Base-by-base conservation (phyloP, 2,888 invertebrate genomes). In the Habroteleia sp. region DNA sequence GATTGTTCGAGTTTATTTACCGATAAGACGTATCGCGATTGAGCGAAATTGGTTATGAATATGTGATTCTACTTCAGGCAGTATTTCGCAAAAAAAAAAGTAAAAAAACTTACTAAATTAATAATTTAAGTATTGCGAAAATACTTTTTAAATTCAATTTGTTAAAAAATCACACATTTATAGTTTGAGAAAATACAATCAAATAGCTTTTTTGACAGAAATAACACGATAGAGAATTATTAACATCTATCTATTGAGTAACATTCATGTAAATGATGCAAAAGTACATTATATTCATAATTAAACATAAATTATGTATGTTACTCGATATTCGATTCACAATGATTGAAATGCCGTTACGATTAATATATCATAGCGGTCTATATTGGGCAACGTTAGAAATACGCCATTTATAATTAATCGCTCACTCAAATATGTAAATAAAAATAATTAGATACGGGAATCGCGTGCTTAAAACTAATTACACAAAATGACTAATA, bases 381-480 rank as follows among this genome's bases (percentile, higher is more conserved):
- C 16, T 20, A 8, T 10, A 48, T 44, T 39, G 29, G 52, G 41
- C 52, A 16, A 13, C 25, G 25, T 10, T 27, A 37, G 33, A 52
- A 52, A 37, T 17, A 52, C 27, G 60, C 52, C 42, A 44, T 69
- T 69, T 35, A 60, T 60, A 60, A 69, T 69, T 52, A 52, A 69
- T 58, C 35, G 29, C n/a, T 39, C 39, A 27, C 6, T 56, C 13
- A 46, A 44, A 54, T 56, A 54, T 66, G 42, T 29, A 46, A 66
- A 66, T 66, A 46, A 56, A 46, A 56, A 29, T 54, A 46, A 29
- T 56, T 37, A 29, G 31, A 56, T 46, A 14, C 16, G 7, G 23
- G 39, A 46, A 66, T 54, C 42, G 66, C 54, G 66, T 66, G 54
- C 17, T 66, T 7, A 8, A 31, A 37, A 10, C 20, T 16, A 46